Evolutionary conservation across 2,113 vertebrate genomes (phyloP).

Genomic region (Rallus limicola): DNA sequence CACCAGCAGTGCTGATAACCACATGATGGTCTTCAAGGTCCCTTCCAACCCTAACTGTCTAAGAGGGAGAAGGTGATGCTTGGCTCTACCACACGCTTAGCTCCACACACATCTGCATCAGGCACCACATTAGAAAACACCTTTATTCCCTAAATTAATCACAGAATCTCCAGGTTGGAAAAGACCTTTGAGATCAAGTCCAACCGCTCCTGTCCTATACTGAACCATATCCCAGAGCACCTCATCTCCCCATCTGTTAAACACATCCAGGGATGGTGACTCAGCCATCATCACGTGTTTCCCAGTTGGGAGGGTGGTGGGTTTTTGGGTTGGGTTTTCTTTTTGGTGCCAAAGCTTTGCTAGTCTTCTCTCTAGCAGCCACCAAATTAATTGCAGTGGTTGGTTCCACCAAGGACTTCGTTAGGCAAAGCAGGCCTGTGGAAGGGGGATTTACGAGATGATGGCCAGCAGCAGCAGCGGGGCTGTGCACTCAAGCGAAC

Average conservation of each 20-base stretch:
- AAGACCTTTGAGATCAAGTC: too few relatives aligned
- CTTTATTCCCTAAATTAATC: not conserved
- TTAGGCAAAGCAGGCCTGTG: not conserved
- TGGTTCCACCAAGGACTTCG: rapidly evolving
- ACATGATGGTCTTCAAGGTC: rapidly evolving
- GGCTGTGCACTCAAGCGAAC: not conserved
- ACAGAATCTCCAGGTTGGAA: too few relatives aligned
- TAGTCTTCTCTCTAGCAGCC: not conserved
- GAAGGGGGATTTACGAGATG: constrained; percentile 1
- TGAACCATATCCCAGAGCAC: too few relatives aligned
- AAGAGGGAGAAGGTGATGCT: not conserved
- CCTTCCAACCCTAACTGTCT: too few relatives aligned
- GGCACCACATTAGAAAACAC: not conserved
- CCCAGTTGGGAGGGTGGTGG: not conserved
- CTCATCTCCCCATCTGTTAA: too few relatives aligned
- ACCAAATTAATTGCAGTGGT: not conserved
- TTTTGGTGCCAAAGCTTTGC: not conserved
- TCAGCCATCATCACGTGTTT: not conserved
- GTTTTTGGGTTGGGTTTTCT: too few relatives aligned
- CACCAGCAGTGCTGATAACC: not conserved
- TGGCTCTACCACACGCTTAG: rapidly evolving
- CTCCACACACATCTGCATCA: not conserved
- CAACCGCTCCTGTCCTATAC: too few relatives aligned
- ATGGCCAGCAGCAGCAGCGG: rapidly evolving
- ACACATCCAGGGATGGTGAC: too few relatives aligned